These are phyloP conservation scores for Molorchus minor DNA, from an alignment of 2,888 invertebrate species.

Conservation along the genomic window DNA sequence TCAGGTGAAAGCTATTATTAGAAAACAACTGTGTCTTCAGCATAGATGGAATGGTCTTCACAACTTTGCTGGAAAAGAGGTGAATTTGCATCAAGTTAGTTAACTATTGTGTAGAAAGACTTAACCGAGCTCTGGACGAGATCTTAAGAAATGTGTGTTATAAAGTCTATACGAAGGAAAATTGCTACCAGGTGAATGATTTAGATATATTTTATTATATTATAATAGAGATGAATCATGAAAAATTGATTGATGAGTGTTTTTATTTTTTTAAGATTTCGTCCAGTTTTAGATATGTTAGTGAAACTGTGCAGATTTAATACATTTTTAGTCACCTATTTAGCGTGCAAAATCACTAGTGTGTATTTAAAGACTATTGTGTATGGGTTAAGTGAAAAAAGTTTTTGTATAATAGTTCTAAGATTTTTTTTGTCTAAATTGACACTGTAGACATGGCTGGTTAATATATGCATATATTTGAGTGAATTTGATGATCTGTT, in stretches of 20 bases:
- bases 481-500: conserved; percentile 19
- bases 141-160: conserved; percentile 1
- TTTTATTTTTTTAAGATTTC: conserved; percentile 6
- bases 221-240: background rate
- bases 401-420: conserved; percentile 21
- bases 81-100: conserved; percentile 23
- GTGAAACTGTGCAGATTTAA: conserved; percentile 14
- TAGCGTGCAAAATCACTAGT: conserved; percentile 19
- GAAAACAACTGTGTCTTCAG: background rate
- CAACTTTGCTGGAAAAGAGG: conserved; percentile 7
- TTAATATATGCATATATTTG: conserved; percentile 24
- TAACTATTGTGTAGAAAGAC: conserved; percentile 22
- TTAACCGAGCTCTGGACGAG: background rate
- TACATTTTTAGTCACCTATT: background rate
- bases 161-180: background rate
- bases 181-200: background rate
- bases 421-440: conserved; percentile 8
- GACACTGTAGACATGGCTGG: conserved; percentile 21
- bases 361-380: conserved; percentile 21
- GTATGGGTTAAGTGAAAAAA: conserved; percentile 20
- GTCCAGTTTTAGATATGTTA: conserved; percentile 1
- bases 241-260: conserved; percentile 10
- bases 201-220: background rate
- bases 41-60: background rate
- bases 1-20: conserved; percentile 6